These are phyloP conservation scores for Cryptocheilus praepositus DNA, from an alignment of 2,888 invertebrate genomes.

Conservation along the genomic window DNA sequence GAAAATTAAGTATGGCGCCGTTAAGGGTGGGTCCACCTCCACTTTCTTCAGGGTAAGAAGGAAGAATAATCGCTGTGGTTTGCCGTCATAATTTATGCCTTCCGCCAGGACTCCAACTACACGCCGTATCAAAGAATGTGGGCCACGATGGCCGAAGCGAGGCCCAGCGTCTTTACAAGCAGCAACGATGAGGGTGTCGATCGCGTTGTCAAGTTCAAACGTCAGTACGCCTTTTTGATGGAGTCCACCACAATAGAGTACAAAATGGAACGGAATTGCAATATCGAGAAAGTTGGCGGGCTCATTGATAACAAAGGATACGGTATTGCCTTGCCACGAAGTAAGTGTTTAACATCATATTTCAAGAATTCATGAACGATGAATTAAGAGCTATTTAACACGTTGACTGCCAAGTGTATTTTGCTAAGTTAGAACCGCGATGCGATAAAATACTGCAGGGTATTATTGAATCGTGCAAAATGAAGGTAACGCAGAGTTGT, in stretches of 20 bases:
- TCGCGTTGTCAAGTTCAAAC: conserved; percentile 88
- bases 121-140: conserved; percentile 97
- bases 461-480: too few species aligned
- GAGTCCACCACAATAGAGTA: conserved; percentile 98
- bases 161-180: conserved; percentile 90
- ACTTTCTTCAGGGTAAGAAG: conserved; percentile 91
- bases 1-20: conserved; percentile 96
- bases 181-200: conserved; percentile 92
- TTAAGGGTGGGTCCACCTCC: conserved; percentile 94
- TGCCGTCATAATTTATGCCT: background rate
- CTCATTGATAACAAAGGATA: conserved; percentile 96
- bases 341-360: too few species aligned
- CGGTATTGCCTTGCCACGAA: conserved; percentile 95
- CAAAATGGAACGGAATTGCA: conserved; percentile 91
- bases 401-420: too few species aligned
- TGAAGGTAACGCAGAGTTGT: too few species aligned
- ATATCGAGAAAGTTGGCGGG: conserved; percentile 93
- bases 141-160: conserved; percentile 93
- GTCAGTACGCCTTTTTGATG: conserved; percentile 96
- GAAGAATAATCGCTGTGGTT: background rate
- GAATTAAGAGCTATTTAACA: too few species aligned
- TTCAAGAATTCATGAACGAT: too few species aligned
- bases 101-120: conserved; percentile 90
- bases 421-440: too few species aligned
- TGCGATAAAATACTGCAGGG: too few species aligned